Base-by-base conservation (phyloP, 1,140 invertebrate genomes). In the Aphis craccivora region DNA sequence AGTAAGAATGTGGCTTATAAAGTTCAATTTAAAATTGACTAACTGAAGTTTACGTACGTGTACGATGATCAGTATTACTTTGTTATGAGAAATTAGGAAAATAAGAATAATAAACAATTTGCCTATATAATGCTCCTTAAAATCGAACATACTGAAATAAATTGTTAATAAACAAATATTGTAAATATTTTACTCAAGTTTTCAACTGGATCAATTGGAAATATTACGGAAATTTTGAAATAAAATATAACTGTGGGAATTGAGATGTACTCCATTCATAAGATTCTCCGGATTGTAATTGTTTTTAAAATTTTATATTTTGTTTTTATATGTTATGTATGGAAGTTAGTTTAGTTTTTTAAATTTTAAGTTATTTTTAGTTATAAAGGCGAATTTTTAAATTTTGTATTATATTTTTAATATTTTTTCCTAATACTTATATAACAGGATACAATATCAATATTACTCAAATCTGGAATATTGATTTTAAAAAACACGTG, bases 1-100 rank as follows among this genome's bases (percentile, higher is more conserved):
- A 76, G 94, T 95, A 93, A 94, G 94, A 94, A 83, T 0, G 18
- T 0, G 4, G n/a, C 60, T 76, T 18, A n/a, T 76, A 18, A 35
- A 2, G 30, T n/a, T n/a, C 14, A n/a, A 76, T n/a, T 67, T 76
- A 76, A 6, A 18, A 76, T 20, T 18, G 30, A 76, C n/a, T 76
- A n/a, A 76, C 11, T 76, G n/a, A 76, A 76, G 30, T 76, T 18
- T 76, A n/a, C 30, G 30, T n/a, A n/a, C 18, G 18, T 18, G n/a
- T n/a, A 20, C 14, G 14, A 76, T n/a, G 14, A 35, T 14, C 30
- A 76, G 14, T 3, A 76, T 76, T 76, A n/a, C 18, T n/a, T 76
- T n/a, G 14, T 3, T 30, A 67, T 14, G 25, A 9, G 4, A 60
- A 30, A 60, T 53, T 23, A 53, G 0, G 2, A 53, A 20, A 53